A percentile compares a stretch with the other conserved stretches of the same genome.
These are phyloP conservation scores for Heterotis niloticus DNA, from an alignment of 2,113 vertebrate genomes.

Conservation along the genomic window DNA sequence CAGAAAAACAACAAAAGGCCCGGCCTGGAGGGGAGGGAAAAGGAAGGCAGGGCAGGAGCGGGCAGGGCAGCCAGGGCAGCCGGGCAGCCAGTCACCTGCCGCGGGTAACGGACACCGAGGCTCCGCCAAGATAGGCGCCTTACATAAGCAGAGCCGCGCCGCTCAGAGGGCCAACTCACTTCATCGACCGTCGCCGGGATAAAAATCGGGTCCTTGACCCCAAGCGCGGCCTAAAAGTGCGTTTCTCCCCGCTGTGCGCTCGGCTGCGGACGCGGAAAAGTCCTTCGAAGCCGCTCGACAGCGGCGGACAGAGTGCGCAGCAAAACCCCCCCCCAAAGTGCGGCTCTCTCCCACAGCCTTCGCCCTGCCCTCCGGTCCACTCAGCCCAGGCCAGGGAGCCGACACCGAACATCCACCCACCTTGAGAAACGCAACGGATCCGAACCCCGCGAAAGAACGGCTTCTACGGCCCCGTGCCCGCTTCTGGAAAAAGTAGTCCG, in stretches of 20 bases:
- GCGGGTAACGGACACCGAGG: slow-evolving; percentile 60
- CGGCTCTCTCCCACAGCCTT: no score
- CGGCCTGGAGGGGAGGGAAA: not conserved
- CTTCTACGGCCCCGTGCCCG: not conserved
- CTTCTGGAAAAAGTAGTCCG: no score
- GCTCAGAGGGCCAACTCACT: slow-evolving; percentile 13
- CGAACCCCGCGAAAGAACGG: slow-evolving; percentile 29
- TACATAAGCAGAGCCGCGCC: slow-evolving; percentile 49
- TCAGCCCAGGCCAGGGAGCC: no score
- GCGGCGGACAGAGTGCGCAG: not conserved
- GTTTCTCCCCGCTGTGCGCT: no score
- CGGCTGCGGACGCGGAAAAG: no score
- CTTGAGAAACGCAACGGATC: slow-evolving; percentile 59
- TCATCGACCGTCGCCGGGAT: not conserved
- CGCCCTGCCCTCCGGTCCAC: no score
- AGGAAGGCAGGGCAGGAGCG: not conserved
- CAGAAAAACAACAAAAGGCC: slow-evolving; percentile 40
- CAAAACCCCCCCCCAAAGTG: slow-evolving; percentile 22
- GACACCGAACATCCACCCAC: no score
- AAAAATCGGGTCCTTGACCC: no score
- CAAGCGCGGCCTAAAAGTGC: no score
- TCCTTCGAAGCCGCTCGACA: not conserved
- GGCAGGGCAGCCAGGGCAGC: not conserved
- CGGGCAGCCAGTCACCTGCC: slow-evolving; percentile 54
- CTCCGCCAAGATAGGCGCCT: slow-evolving; percentile 41